Base-by-base conservation (phyloP, 2,888 invertebrate species). In the Melanchra persicariae region DNA sequence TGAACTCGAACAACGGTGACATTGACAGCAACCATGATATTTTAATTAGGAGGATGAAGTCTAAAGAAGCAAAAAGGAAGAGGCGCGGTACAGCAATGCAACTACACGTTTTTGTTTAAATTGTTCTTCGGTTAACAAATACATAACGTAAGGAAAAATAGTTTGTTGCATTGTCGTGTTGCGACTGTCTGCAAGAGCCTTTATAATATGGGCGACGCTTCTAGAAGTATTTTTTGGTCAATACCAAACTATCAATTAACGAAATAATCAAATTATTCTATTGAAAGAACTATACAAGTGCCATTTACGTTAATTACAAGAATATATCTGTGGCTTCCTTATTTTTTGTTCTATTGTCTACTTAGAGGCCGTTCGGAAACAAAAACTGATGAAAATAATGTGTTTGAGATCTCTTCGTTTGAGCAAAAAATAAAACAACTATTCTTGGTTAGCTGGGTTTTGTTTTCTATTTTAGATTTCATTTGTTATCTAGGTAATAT, bases 291-390 rank as follows among this genome's bases (percentile, higher is more conserved):
- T 65, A 65, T 52, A 63, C 49, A 70, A 68, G 34, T 68, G 58
- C 60, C 69, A 78, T 78, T 75, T 61, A 62, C 76, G 68, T 77
- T 87, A 84, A 84, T 85, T 81, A 82, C 64, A 74, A 68, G 70
- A 80, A 80, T 71, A 74, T 72, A 76, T 75, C 62, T 67, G 62
- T 79, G 9, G 66, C 82, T 85, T 87, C 85, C 84, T 84, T 49
- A 60, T 61, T 87, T 86, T 85, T 86, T 87, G 79, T 78, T 70
- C 77, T 24, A 87, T 87, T 87, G 86, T 87, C 60, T 69, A 9
- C n/a, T 60, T 74, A 55, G 74, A 85, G 78, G 85, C 62, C 77
- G 58, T 58, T 73, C 30, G 19, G 26, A 30, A 43, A 61, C 60
- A 81, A 84, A 85, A 79, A 75, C 54, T 74, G 40, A 60, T 68